Evolutionary conservation across 2,888 invertebrate genomes (phyloP).

Genomic region (Diploptera punctata): DNA sequence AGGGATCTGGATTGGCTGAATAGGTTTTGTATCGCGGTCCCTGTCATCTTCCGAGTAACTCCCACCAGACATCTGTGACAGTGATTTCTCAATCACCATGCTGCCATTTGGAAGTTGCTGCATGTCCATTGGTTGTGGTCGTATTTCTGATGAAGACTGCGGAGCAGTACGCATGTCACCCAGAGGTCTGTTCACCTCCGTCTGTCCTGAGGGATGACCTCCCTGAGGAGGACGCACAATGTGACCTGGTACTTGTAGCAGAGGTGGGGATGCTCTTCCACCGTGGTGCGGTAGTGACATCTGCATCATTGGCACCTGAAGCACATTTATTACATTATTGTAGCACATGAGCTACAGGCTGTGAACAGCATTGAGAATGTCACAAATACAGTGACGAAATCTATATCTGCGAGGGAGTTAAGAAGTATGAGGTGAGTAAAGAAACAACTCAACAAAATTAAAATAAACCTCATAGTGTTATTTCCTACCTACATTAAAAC

Average conservation of each 20-base stretch:
- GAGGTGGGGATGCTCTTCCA: slow-evolving; percentile 17
- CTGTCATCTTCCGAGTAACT: slow-evolving; percentile 23
- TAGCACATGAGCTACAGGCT: too few species aligned
- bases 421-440: too few species aligned
- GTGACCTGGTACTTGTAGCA: slow-evolving; percentile 18
- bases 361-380: too few species aligned
- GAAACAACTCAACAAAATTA: too few species aligned
- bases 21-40: slow-evolving; percentile 1
- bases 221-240: background rate
- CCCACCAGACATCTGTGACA: background rate
- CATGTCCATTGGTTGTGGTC: background rate
- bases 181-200: background rate
- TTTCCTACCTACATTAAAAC: too few species aligned
- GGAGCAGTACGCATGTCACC: background rate
- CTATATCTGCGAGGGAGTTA: too few species aligned
- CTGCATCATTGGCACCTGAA: slow-evolving; percentile 12
- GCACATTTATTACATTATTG: too few species aligned
- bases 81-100: slow-evolving; percentile 16
- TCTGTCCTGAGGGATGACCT: background rate
- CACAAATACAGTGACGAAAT: too few species aligned
- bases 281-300: slow-evolving; percentile 4
- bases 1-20: slow-evolving; percentile 18
- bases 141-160: slow-evolving; percentile 13
- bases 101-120: slow-evolving; percentile 11
- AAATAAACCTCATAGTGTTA: too few species aligned